A percentile compares a stretch with the other conserved stretches of the same genome.
phyloP scores from a whole-genome alignment of 2,113 vertebrate species.

The Tragulus kanchil region DNA sequence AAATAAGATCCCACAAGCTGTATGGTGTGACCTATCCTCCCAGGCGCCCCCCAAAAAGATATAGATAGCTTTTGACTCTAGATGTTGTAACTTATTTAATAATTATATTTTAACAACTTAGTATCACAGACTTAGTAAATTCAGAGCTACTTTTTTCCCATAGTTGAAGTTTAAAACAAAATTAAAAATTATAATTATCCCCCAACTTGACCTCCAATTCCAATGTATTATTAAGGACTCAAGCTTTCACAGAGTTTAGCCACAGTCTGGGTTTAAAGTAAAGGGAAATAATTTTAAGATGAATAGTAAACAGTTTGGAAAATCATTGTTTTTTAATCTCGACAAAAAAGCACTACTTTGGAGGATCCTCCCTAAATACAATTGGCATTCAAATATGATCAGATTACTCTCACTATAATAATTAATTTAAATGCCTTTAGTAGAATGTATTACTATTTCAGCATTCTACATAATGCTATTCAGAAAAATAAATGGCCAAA shows the following conservation, averaged over 20 bases:
- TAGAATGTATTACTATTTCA: constrained; percentile 3
- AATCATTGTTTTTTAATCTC: neutral
- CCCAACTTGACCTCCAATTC: neutral
- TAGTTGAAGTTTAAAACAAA: neutral
- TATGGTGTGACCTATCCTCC: neutral
- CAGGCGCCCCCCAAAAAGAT: too few species aligned
- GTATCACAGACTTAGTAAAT: neutral
- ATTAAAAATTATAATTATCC: neutral
- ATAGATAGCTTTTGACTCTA: too few species aligned
- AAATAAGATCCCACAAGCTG: neutral
- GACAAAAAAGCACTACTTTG: neutral
- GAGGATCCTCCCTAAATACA: neutral
- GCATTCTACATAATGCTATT: neutral
- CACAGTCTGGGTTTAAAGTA: neutral
- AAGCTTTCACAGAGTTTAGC: neutral
- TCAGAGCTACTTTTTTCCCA: neutral
- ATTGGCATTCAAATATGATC: neutral
- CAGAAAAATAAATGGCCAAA: neutral
- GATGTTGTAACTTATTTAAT: neutral
- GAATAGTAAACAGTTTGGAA: neutral
- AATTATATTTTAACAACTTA: neutral
- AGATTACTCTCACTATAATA: neutral
- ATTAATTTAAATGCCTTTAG: neutral
- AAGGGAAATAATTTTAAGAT: neutral
- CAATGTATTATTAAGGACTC: neutral